Conservation (phyloP, 2,888 invertebrate species). For the Nemoura dubitans region DNA sequence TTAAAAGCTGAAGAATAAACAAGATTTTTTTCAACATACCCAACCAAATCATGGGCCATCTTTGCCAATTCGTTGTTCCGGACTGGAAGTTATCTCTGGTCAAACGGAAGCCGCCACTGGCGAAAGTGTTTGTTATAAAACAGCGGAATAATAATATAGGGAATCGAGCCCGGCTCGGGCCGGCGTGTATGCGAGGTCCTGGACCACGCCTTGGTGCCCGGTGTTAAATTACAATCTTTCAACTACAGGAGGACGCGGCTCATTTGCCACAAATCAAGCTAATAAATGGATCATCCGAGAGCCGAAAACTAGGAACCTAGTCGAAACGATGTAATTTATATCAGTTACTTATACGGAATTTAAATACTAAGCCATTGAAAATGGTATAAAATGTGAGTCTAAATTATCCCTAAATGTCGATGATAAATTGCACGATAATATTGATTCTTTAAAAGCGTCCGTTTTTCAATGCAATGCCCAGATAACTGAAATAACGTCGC, state of each 20-base stretch:
- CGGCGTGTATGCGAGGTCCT: background rate
- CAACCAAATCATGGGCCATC: no score
- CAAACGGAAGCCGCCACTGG: constrained; percentile 1
- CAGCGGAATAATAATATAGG: background rate
- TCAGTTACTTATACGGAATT: constrained; percentile 21
- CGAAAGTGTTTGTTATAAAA: constrained; percentile 19
- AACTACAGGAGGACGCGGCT: constrained; percentile 25
- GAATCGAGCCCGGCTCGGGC: background rate
- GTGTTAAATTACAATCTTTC: constrained; percentile 43
- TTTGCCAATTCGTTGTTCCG: no score
- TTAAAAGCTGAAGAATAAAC: no score
- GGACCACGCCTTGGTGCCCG: constrained; percentile 26
- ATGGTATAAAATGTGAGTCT: background rate
- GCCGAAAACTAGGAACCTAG: constrained; percentile 24
- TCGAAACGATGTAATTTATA: constrained; percentile 33
- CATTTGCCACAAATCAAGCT: constrained; percentile 41
- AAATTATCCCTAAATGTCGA: background rate
- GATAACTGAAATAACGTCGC: background rate
- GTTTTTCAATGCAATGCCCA: background rate
- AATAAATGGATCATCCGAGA: constrained; percentile 38
- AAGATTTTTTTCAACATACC: no score
- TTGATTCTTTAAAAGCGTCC: background rate
- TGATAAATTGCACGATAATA: background rate
- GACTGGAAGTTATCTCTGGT: no score
- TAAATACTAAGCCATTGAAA: constrained; percentile 16